These are phyloP conservation scores for Coregonus ussuriensis DNA, from an alignment of 2,797 vertebrate species.

Conservation along the genomic window DNA sequence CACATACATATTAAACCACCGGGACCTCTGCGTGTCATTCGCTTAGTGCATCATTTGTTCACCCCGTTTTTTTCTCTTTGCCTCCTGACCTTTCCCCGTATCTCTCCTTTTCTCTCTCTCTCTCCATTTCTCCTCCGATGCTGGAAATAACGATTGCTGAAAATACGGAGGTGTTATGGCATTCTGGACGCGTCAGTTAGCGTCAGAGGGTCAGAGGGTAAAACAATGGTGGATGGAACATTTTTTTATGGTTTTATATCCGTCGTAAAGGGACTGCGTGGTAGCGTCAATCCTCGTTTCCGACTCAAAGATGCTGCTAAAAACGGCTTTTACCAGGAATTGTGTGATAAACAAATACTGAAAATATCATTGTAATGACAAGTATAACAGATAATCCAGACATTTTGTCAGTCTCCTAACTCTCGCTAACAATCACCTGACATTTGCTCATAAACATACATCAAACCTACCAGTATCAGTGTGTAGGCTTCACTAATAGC, in stretches of 20 bases:
- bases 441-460: neutral
- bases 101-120: neutral
- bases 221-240: neutral
- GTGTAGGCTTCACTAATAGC: neutral
- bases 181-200: neutral
- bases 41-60: conserved; percentile 92
- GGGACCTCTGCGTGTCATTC: conserved; percentile 93
- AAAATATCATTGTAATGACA: neutral
- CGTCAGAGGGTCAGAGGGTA: neutral
- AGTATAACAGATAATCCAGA: neutral
- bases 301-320: neutral
- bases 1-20: conserved; percentile 98
- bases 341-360: neutral
- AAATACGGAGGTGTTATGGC: neutral
- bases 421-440: neutral
- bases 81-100: conserved; percentile 75
- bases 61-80: conserved; percentile 70
- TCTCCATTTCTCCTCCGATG: neutral
- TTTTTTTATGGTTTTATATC: neutral
- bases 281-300: neutral
- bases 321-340: neutral
- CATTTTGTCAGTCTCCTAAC: neutral
- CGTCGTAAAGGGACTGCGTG: neutral
- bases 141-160: neutral
- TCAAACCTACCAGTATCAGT: neutral